phyloP scores from a whole-genome alignment of 1,140 invertebrate species.

The Chelonus insularis region DNA sequence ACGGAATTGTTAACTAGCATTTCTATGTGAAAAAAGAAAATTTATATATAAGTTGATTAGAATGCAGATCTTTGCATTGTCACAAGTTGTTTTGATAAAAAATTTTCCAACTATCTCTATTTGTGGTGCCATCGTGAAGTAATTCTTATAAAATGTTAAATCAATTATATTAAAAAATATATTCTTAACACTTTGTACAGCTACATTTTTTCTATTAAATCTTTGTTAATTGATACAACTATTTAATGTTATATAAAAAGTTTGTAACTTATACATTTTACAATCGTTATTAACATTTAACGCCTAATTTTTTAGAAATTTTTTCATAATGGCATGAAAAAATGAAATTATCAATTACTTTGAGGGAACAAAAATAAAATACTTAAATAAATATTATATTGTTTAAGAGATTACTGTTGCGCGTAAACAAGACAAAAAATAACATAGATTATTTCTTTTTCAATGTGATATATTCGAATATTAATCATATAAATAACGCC shows the following conservation, averaged over 20 bases:
- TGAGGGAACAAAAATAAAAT: neutral
- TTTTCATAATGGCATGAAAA: neutral
- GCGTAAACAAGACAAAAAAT: neutral
- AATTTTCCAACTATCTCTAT: too few relatives aligned
- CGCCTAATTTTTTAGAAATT: neutral
- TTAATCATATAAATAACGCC: too few relatives aligned
- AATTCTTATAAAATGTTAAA: too few relatives aligned
- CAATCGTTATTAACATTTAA: constrained; percentile 2
- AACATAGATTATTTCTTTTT: neutral
- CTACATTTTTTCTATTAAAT: neutral
- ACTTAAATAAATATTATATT: neutral
- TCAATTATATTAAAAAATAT: neutral
- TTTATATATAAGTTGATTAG: too few relatives aligned
- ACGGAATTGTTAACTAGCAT: too few relatives aligned
- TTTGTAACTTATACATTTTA: constrained; percentile 24
- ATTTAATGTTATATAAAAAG: constrained; percentile 2
- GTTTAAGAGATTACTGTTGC: constrained; percentile 2
- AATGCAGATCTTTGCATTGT: too few relatives aligned
- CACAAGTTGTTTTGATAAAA: too few relatives aligned
- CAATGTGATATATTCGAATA: neutral
- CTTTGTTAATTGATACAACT: constrained; percentile 14
- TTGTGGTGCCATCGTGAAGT: too few relatives aligned
- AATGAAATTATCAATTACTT: neutral
- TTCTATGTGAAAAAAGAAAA: too few relatives aligned
- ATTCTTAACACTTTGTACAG: neutral